These are phyloP conservation scores for Nymphalis c-album DNA, from an alignment of 2,888 invertebrate species.

Conservation along the genomic window DNA sequence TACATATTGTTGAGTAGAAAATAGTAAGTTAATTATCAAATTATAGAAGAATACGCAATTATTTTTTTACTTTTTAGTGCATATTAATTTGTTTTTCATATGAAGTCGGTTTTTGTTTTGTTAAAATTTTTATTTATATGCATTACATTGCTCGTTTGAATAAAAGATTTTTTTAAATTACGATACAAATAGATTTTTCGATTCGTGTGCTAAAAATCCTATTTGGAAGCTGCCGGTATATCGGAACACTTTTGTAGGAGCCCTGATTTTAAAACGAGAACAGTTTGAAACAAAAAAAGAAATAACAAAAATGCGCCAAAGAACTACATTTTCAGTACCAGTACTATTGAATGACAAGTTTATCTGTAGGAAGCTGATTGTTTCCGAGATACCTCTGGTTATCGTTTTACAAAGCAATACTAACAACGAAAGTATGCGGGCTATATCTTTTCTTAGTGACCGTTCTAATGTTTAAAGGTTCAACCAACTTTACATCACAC, in stretches of 20 bases:
- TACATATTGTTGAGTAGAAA: too few species aligned
- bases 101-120: too few species aligned
- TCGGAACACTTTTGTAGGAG: constrained; percentile 3
- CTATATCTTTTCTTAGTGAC: constrained; percentile 2
- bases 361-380: constrained; percentile 14
- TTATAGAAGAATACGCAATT: too few species aligned
- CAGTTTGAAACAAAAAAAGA: background rate
- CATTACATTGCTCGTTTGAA: background rate
- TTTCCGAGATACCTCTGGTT: background rate
- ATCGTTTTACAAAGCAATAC: constrained; percentile 12
- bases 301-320: background rate
- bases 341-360: constrained; percentile 9
- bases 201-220: constrained; percentile 6
- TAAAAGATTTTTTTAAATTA: background rate
- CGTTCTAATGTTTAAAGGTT: too few species aligned
- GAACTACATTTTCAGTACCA: constrained; percentile 7
- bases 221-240: constrained; percentile 2
- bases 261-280: constrained; percentile 6
- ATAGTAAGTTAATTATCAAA: too few species aligned
- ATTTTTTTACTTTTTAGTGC: too few species aligned
- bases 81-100: too few species aligned
- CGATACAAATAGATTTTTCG: background rate
- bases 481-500: too few species aligned
- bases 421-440: constrained; percentile 19
- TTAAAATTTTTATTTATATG: too few species aligned